These are phyloP conservation scores for Acestrorhynchus altus DNA, from an alignment of 2,797 vertebrate species.

Conservation along the genomic window DNA sequence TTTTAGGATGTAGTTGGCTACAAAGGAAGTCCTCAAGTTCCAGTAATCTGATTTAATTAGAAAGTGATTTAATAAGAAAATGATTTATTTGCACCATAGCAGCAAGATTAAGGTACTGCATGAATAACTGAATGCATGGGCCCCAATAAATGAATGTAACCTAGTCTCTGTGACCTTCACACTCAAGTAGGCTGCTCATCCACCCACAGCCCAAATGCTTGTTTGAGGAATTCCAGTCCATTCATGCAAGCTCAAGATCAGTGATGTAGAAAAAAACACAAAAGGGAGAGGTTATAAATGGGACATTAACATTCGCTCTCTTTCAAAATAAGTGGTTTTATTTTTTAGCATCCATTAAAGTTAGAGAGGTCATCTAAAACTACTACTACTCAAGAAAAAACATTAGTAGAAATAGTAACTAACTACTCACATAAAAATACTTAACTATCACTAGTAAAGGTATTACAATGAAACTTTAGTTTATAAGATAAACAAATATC, in stretches of 20 bases:
- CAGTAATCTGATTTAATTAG: background rate
- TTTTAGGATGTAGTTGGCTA: background rate
- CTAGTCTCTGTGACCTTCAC: background rate
- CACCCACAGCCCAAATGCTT: constrained; percentile 12
- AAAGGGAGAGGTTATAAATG: background rate
- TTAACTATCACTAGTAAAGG: too few relatives aligned
- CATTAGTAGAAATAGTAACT: too few relatives aligned
- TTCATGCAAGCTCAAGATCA: constrained; percentile 34
- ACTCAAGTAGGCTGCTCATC: background rate
- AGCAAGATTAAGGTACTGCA: too few relatives aligned
- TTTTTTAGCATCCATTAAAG: too few relatives aligned
- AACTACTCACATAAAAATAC: too few relatives aligned
- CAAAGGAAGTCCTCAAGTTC: background rate
- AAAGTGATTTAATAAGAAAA: background rate
- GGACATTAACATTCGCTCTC: background rate
- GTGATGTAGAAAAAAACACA: background rate
- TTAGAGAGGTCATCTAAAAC: too few relatives aligned
- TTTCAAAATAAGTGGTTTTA: background rate
- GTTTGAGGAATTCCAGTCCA: constrained; percentile 49
- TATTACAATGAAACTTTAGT: too few relatives aligned
- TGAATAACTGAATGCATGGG: background rate
- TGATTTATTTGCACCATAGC: too few relatives aligned
- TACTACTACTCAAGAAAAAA: too few relatives aligned
- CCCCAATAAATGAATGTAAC: background rate
- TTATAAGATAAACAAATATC: too few relatives aligned